Conservation (phyloP, 2,888 invertebrate genomes). For the Brenthis hecate region DNA sequence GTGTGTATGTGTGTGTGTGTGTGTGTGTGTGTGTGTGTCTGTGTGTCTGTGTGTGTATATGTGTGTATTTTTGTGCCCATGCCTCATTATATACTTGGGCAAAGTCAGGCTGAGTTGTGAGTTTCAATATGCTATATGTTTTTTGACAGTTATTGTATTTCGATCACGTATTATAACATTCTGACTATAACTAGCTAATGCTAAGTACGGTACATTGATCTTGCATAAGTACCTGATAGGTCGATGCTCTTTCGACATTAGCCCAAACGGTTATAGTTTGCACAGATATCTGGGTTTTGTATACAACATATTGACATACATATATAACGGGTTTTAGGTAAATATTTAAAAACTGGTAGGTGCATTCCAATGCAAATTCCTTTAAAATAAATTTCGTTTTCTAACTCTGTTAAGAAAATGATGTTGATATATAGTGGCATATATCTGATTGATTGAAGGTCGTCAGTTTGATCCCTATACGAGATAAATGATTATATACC, state of each 20-base stretch:
- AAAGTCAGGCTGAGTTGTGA: too few species aligned
- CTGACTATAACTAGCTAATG: slow-evolving; percentile 17
- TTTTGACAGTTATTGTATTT: slow-evolving; percentile 4
- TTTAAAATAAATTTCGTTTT: background rate
- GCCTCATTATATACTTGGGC: too few species aligned
- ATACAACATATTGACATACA: slow-evolving; percentile 25
- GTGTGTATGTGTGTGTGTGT: too few species aligned
- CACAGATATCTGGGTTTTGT: slow-evolving; percentile 29
- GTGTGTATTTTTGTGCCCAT: background rate
- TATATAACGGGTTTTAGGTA: slow-evolving; percentile 14
- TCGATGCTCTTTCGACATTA: slow-evolving; percentile 23
- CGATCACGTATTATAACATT: slow-evolving; percentile 6
- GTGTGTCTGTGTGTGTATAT: background rate
- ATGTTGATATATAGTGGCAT: background rate
- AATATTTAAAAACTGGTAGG: slow-evolving; percentile 9
- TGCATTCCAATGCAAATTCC: background rate
- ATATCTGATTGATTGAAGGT: too few species aligned
- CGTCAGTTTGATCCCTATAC: too few species aligned
- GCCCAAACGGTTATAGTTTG: slow-evolving; percentile 23
- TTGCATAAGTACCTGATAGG: slow-evolving; percentile 21
- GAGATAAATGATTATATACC: too few species aligned
- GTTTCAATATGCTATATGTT: too few species aligned
- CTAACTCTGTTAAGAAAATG: background rate
- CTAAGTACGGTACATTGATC: slow-evolving; percentile 28
- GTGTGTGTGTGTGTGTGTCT: too few species aligned